These are phyloP conservation scores for Diadema setosum DNA, from an alignment of 35 echinoderm and acorn worm genomes.

Conservation along the genomic window DNA sequence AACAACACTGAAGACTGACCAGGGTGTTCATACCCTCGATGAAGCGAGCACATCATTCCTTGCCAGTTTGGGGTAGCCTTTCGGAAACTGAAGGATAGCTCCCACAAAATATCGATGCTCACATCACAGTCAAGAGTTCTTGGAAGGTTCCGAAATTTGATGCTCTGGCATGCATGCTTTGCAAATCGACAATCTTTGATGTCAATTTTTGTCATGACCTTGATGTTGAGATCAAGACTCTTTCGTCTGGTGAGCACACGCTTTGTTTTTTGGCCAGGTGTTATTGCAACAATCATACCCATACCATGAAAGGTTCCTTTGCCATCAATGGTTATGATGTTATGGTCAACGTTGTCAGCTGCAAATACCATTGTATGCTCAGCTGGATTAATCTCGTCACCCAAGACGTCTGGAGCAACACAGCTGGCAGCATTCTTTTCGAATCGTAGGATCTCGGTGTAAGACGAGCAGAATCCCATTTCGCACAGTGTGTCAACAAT, in stretches of 20 bases:
- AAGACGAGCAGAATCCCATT: constrained; percentile 62
- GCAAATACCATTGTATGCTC: constrained; percentile 41
- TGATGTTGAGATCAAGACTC: constrained; percentile 8
- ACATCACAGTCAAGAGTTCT: background rate
- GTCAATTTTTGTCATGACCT: constrained; percentile 7
- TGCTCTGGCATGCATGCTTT: constrained; percentile 28
- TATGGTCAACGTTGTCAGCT: constrained; percentile 81
- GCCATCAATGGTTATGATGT: constrained; percentile 60
- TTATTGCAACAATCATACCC: constrained; percentile 56
- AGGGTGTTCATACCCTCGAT: no score
- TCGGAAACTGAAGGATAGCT: no score
- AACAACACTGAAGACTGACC: no score
- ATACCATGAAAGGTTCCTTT: constrained; percentile 83
- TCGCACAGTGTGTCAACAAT: constrained; percentile 45
- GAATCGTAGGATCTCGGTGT: constrained; percentile 47
- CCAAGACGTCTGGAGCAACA: constrained; percentile 33
- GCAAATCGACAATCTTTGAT: constrained; percentile 24
- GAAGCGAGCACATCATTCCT: no score
- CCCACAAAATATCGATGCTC: constrained; percentile 49
- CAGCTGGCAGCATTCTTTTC: constrained; percentile 55
- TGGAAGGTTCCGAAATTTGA: constrained; percentile 26
- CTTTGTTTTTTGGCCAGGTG: constrained; percentile 30
- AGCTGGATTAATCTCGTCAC: constrained; percentile 24
- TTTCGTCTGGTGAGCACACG: constrained; percentile 22
- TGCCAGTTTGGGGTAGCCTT: no score